Percentiles rank a stretch among this genome's conserved stretches.
These are phyloP conservation scores for Pimephales promelas DNA, from an alignment of 2,113 vertebrate species.

Conservation along the genomic window DNA sequence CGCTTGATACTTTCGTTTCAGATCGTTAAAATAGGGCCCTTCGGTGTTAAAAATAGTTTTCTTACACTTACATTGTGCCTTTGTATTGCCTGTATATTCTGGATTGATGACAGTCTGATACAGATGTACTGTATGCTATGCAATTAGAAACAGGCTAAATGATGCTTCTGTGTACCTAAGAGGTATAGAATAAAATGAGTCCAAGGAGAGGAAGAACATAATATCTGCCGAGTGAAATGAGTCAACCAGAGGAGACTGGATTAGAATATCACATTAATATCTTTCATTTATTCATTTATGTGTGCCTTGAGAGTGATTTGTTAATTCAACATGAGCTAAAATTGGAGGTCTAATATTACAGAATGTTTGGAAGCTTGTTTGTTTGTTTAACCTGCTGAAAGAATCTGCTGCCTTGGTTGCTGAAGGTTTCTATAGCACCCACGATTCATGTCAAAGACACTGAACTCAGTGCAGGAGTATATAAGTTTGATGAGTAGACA, in stretches of 20 bases:
- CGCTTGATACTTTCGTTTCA: no score
- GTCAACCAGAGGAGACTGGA: neutral
- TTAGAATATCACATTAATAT: neutral
- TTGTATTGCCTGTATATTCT: neutral
- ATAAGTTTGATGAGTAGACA: neutral
- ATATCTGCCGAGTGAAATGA: neutral
- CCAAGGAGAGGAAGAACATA: neutral
- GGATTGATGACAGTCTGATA: neutral
- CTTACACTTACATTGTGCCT: neutral
- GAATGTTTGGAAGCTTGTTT: neutral
- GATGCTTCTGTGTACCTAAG: neutral
- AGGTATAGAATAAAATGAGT: neutral
- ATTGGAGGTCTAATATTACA: neutral
- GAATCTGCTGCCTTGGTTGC: neutral
- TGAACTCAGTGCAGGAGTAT: neutral
- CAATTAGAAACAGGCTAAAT: neutral
- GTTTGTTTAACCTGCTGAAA: constrained; percentile 20
- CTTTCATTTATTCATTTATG: neutral
- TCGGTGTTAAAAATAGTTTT: neutral
- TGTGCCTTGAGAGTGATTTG: neutral
- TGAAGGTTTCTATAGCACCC: neutral
- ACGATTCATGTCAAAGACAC: neutral
- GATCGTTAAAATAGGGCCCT: no score
- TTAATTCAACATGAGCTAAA: neutral
- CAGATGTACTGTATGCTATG: neutral